phyloP scores from a whole-genome alignment of 2,888 invertebrate species.

The Resseliella maxima region DNA sequence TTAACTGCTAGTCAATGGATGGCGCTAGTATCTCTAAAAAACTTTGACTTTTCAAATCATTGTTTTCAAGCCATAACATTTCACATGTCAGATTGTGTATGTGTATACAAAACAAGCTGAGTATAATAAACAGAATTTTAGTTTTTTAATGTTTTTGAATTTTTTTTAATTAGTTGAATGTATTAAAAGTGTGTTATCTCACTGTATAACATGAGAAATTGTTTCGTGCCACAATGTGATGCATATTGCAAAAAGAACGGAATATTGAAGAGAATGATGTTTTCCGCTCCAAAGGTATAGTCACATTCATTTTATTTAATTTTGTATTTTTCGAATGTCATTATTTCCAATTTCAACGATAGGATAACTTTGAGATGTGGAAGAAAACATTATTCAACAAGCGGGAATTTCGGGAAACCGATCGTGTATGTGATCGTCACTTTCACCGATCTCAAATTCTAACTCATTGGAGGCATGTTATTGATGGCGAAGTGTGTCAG shows the following conservation, averaged over 20 bases:
- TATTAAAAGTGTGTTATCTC: neutral
- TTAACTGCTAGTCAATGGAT: neutral
- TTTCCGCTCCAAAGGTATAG: conserved; percentile 62
- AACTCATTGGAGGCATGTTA: conserved; percentile 62
- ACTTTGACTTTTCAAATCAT: neutral
- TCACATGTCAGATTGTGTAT: neutral
- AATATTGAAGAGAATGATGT: conserved; percentile 61
- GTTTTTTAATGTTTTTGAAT: neutral
- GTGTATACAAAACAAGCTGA: conserved; percentile 36
- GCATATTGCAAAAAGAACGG: conserved; percentile 59
- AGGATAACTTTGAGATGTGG: conserved; percentile 61
- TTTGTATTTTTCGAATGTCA: neutral
- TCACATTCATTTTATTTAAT: neutral
- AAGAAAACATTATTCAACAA: conserved; percentile 60
- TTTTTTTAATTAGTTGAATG: neutral
- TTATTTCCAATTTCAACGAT: no score
- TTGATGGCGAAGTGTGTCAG: conserved; percentile 62
- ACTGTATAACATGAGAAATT: conserved; percentile 61
- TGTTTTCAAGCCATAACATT: no score
- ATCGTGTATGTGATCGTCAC: conserved; percentile 63
- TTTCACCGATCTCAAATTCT: conserved; percentile 61
- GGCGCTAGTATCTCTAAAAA: neutral
- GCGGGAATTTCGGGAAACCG: conserved; percentile 60
- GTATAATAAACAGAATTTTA: neutral
- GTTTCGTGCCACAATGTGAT: conserved; percentile 63